Evolutionary conservation across 2,888 invertebrate species (phyloP).

Genomic region (Polymixis lichenea): DNA sequence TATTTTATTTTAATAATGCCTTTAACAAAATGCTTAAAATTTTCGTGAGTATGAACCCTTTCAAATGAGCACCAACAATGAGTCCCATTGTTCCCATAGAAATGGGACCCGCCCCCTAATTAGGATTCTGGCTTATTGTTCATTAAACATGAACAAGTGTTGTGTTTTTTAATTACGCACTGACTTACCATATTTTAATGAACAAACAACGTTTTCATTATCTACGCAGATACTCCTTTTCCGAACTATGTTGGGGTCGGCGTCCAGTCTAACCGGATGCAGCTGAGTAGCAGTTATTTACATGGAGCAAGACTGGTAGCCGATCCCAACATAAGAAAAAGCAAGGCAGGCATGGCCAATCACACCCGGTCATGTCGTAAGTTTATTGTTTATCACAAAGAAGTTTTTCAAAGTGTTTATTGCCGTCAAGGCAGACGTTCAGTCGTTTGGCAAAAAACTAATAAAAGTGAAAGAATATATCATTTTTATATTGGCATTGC

Average conservation of each 20-base stretch:
- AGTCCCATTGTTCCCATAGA: conserved; percentile 62
- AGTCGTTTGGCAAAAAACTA: neutral
- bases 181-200: conserved; percentile 6
- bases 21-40: conserved; percentile 54
- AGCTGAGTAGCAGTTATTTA: too few relatives aligned
- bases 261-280: too few relatives aligned
- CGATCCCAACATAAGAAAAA: neutral
- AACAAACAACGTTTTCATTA: neutral
- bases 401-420: neutral
- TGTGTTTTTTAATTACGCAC: conserved; percentile 41
- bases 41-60: conserved; percentile 60
- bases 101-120: conserved; percentile 58
- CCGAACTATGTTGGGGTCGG: too few relatives aligned
- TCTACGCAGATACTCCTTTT: too few relatives aligned
- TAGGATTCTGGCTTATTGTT: conserved; percentile 58
- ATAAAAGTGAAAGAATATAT: too few relatives aligned
- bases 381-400: neutral
- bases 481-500: too few relatives aligned
- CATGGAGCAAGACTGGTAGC: neutral
- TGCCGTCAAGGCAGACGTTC: neutral
- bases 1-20: conserved; percentile 43
- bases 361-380: neutral
- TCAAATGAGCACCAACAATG: conserved; percentile 64
- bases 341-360: neutral
- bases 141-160: conserved; percentile 46